phyloP scores from a whole-genome alignment of 2,113 vertebrate genomes.

The Paracanthobrama guichenoti region DNA sequence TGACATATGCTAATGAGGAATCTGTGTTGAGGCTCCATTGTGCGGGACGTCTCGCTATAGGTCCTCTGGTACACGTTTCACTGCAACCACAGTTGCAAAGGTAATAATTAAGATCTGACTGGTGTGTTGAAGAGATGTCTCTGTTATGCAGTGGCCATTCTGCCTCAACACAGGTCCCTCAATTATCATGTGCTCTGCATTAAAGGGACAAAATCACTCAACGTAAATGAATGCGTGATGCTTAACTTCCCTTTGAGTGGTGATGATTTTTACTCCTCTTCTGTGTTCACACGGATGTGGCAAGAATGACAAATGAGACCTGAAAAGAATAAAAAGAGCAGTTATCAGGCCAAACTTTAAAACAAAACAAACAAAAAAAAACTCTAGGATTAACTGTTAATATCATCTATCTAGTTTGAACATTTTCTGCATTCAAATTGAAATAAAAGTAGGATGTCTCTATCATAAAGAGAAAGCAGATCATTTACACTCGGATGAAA shows the following conservation, averaged over 20 bases:
- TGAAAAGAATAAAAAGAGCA: background rate
- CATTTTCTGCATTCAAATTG: background rate
- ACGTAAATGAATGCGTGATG: constrained; percentile 13
- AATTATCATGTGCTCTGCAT: constrained; percentile 32
- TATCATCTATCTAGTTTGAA: background rate
- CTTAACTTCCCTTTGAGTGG: constrained; percentile 7
- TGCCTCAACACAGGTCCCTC: constrained; percentile 35
- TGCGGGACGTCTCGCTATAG: constrained; percentile 35
- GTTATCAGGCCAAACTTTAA: background rate
- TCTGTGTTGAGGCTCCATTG: constrained; percentile 40
- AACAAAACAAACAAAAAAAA: too few relatives aligned
- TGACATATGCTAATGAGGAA: constrained; percentile 56
- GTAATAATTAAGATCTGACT: constrained; percentile 58
- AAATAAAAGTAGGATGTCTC: background rate
- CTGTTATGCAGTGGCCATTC: constrained; percentile 44
- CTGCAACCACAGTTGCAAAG: constrained; percentile 36
- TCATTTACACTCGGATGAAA: constrained; percentile 36
- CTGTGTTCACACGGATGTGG: background rate
- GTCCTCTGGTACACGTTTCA: constrained; percentile 36
- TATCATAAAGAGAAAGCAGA: constrained; percentile 25
- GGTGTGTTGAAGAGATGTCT: constrained; percentile 50
- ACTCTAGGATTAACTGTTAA: background rate
- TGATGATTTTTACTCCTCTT: constrained; percentile 18
- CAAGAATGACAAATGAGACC: constrained; percentile 22
- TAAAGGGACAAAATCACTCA: constrained; percentile 30